Percentiles rank a stretch among this genome's conserved stretches.
Evolutionary conservation across 2,113 vertebrate species (phyloP).

Genomic region (Plecotus auritus): DNA sequence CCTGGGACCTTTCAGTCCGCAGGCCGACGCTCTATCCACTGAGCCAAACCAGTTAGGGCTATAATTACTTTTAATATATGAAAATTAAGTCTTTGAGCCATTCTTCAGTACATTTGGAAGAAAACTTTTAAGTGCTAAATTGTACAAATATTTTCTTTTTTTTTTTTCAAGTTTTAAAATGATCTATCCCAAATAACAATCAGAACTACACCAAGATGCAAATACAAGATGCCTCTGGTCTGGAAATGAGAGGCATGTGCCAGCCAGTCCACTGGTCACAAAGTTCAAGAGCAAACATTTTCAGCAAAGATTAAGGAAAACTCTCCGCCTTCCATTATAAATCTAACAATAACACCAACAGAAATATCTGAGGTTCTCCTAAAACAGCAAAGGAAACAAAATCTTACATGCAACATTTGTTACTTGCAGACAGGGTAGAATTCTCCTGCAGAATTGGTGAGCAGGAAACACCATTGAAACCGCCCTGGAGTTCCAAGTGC

Average conservation of each 20-base stretch:
- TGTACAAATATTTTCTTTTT: background rate
- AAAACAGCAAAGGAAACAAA: background rate
- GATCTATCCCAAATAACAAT: background rate
- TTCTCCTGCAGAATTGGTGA: constrained; percentile 84
- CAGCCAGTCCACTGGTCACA: background rate
- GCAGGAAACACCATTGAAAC: constrained; percentile 88
- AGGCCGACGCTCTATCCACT: no score
- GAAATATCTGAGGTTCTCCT: background rate
- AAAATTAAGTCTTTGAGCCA: background rate
- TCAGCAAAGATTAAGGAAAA: background rate
- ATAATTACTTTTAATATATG: background rate
- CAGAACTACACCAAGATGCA: background rate
- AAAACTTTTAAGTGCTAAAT: background rate
- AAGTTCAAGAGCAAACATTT: background rate
- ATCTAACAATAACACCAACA: background rate
- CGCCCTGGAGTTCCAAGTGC: constrained; percentile 95
- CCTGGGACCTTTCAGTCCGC: no score
- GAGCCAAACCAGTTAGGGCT: no score
- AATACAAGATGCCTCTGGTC: background rate
- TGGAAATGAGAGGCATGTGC: background rate
- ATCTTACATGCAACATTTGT: constrained; percentile 93
- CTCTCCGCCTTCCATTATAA: background rate
- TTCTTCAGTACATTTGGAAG: background rate
- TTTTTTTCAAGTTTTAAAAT: constrained; percentile 19
- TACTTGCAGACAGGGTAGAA: constrained; percentile 82